Evolutionary conservation across 2,888 invertebrate species (phyloP), one percentile per base, ranked within the genome.

Genomic region (Polia nebulosa): DNA sequence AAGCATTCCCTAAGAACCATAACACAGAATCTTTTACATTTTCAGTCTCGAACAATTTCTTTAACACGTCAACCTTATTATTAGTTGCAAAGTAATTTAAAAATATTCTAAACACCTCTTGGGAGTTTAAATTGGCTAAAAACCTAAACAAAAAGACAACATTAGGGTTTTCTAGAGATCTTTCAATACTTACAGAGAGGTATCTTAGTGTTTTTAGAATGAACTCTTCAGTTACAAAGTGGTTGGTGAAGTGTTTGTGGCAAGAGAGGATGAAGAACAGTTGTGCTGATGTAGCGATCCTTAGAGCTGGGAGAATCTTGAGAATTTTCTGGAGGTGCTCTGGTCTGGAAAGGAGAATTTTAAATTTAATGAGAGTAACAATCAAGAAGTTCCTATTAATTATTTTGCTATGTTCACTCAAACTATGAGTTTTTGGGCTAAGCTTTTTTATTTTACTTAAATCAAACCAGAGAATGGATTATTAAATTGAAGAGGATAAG

Each of bases 1-100:
- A 90, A 64, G 94, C 83, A 67, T 94, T 94, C 5, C 94, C 94
- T 47, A 95, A 77, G 20, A 94, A 86, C 94, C 94, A 95, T 17
- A 89, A 68, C 22, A 92, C 62, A 5, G 90, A 86, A 4, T 88
- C 82, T 15, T 76, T 86, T 0, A 81, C 53, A 39, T 70, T 60
- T 20, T 78, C 81, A 72, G 87, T 81, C 44, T 75, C 72, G 7
- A 91, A 60, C 32, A 92, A 72, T 9, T 55, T 69, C 55, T 81
- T 88, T n/a, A 91, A 70, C 34, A 32, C 29, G 25, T 60, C 72
- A 34, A 74, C 51, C 17, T 86, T 59, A 72, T 89, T 83, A 59
- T 88, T 85, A 11, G 27, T 44, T 0, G 80, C 15, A 51, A 93
- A 87, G 78, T 76, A 81, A 49, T 78, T 77, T 56, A 91, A 69